Conservation (phyloP, 1,140 invertebrate species). For the Ladona fulva region DNA sequence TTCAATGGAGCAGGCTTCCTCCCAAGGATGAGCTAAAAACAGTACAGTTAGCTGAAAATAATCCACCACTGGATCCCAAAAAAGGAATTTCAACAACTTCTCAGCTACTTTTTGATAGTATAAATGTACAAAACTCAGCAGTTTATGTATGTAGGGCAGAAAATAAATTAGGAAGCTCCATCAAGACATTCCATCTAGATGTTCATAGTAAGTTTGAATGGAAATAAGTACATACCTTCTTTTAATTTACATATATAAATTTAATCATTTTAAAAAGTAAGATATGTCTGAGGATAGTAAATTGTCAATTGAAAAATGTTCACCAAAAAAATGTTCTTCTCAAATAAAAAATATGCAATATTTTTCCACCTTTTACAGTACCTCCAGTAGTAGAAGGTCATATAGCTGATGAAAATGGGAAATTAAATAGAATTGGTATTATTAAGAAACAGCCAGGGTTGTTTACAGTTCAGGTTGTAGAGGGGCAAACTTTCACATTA, state of each 20-base stretch:
- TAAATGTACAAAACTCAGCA: background rate
- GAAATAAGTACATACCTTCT: background rate
- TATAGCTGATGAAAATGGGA: background rate
- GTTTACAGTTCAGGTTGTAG: background rate
- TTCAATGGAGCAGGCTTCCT: background rate
- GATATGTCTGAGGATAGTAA: background rate
- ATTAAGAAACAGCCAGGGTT: background rate
- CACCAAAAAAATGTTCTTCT: too few species aligned
- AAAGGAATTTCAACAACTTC: background rate
- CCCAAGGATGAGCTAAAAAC: background rate
- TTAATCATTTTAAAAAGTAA: background rate
- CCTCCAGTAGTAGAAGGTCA: background rate
- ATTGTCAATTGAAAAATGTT: too few species aligned
- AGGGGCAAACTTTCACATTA: background rate
- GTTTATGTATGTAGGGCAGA: background rate
- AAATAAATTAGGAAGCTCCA: background rate
- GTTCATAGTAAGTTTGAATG: background rate
- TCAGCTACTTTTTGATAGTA: background rate
- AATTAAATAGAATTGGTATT: background rate
- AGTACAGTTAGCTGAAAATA: background rate
- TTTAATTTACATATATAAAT: background rate
- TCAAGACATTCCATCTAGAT: background rate
- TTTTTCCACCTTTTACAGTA: background rate
- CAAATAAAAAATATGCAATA: background rate
- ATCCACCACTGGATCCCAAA: background rate